Percentiles rank a stretch among this genome's conserved stretches.
These are phyloP conservation scores for Ibidorhyncha struthersii DNA, from an alignment of 2,113 vertebrate genomes.

Conservation along the genomic window DNA sequence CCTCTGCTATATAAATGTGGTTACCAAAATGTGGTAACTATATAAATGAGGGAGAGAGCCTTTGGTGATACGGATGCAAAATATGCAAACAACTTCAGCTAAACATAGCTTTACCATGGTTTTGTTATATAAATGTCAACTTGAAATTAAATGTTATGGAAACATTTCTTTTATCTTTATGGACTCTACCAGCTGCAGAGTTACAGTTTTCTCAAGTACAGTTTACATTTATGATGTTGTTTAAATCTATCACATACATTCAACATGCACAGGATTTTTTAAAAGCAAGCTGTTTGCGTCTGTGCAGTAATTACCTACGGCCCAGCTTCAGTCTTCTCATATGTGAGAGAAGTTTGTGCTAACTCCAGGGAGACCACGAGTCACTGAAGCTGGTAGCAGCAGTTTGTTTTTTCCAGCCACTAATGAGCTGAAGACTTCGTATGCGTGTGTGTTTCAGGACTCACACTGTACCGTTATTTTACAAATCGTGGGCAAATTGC, in stretches of 20 bases:
- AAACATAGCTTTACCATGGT: slow-evolving; percentile 63
- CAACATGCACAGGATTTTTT: slow-evolving; percentile 24
- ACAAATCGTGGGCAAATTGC: neutral
- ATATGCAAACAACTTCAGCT: slow-evolving; percentile 58
- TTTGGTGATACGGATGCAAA: slow-evolving; percentile 34
- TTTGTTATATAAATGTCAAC: slow-evolving; percentile 69
- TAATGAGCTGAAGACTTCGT: neutral
- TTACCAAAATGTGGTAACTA: slow-evolving; percentile 36
- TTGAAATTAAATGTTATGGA: slow-evolving; percentile 66
- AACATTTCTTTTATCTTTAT: slow-evolving; percentile 66
- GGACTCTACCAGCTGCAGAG: slow-evolving; percentile 42
- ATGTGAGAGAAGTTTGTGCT: neutral
- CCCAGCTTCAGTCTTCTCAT: neutral
- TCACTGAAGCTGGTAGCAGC: neutral
- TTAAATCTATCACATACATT: slow-evolving; percentile 51
- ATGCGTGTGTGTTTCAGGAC: neutral
- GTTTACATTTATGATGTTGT: slow-evolving; percentile 64
- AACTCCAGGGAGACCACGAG: neutral
- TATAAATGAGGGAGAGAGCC: slow-evolving; percentile 28
- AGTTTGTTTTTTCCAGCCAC: neutral
- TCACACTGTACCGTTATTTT: neutral
- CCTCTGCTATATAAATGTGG: neutral
- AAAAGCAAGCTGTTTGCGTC: slow-evolving; percentile 18
- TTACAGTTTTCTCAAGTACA: slow-evolving; percentile 37
- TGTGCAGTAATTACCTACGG: neutral